Evolutionary conservation across 2,888 invertebrate species (phyloP).

Genomic region (Agonopterix heracliana): DNA sequence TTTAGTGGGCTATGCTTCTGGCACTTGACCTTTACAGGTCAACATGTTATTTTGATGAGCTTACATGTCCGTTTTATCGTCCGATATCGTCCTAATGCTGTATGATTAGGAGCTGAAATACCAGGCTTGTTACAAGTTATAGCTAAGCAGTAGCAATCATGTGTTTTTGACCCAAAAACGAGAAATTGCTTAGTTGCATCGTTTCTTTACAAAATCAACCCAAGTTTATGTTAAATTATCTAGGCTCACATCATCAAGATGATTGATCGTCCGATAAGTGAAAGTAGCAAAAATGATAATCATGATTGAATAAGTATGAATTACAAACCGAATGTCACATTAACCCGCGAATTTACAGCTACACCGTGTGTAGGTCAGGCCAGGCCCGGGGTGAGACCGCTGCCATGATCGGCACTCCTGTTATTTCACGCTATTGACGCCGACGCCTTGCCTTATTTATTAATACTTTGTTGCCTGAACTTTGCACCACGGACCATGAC

Average conservation of each 20-base stretch:
- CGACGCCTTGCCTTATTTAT: conserved; percentile 39
- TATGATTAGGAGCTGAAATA: background rate
- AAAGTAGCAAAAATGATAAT: too few species aligned
- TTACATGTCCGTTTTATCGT: conserved; percentile 33
- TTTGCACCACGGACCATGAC: conserved; percentile 41
- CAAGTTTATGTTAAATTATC: too few species aligned
- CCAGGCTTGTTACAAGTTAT: too few species aligned
- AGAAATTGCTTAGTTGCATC: background rate
- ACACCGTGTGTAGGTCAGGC: conserved; percentile 24
- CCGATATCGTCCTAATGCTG: background rate
- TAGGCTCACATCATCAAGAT: too few species aligned
- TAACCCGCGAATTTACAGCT: background rate
- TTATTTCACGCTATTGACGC: conserved; percentile 50
- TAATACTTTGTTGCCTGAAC: conserved; percentile 44
- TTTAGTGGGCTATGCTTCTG: conserved; percentile 37
- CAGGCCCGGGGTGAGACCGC: conserved; percentile 27
- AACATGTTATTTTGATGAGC: conserved; percentile 48
- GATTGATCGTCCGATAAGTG: too few species aligned
- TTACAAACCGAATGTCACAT: background rate
- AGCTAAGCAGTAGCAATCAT: too few species aligned
- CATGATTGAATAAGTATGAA: too few species aligned
- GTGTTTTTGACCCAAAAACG: background rate
- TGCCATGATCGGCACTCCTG: conserved; percentile 36
- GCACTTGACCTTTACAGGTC: conserved; percentile 54
- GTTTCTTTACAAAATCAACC: too few species aligned